These are phyloP conservation scores for Borostomias antarcticus DNA, from an alignment of 2,797 vertebrate species.

Conservation along the genomic window DNA sequence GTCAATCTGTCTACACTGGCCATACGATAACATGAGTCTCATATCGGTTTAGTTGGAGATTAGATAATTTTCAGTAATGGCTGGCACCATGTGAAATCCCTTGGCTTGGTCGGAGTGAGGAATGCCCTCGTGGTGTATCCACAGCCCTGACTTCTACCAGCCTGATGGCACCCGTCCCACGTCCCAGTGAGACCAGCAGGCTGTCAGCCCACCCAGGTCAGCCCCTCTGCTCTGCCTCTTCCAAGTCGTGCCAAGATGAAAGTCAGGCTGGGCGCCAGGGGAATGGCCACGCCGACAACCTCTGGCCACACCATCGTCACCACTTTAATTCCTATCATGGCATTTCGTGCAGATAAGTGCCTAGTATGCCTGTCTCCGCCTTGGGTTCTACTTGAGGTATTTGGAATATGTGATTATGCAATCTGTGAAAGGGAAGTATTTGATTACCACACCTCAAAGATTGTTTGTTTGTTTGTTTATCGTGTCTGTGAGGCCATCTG, in stretches of 20 bases:
- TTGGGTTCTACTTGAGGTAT: conserved; percentile 27
- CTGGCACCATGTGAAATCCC: conserved; percentile 48
- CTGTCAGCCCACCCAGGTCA: conserved; percentile 22
- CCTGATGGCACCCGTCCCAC: conserved; percentile 36
- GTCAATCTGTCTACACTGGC: conserved; percentile 23
- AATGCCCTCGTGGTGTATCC: conserved; percentile 49
- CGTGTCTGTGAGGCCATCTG: conserved; percentile 37
- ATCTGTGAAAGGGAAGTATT: conserved; percentile 42
- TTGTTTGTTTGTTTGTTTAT: conserved; percentile 54
- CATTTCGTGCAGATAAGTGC: conserved; percentile 73
- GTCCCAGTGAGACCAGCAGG: conserved; percentile 24
- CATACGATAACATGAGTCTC: conserved; percentile 26
- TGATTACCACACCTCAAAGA: conserved; percentile 46
- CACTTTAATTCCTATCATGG: conserved; percentile 48
- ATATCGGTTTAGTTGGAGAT: conserved; percentile 39
- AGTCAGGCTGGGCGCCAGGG: conserved; percentile 46
- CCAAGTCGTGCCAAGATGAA: conserved; percentile 51
- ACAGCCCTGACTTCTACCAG: conserved; percentile 22
- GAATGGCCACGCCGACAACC: conserved; percentile 47
- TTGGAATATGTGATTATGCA: conserved; percentile 58
- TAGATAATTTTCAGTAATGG: conserved; percentile 38
- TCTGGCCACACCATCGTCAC: conserved; percentile 43
- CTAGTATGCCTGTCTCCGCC: conserved; percentile 60
- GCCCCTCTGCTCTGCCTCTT: conserved; percentile 42
- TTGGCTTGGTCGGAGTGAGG: conserved; percentile 45